Percentiles rank a stretch among this genome's conserved stretches.
These are phyloP conservation scores for Addax nasomaculatus DNA, from an alignment of 2,113 vertebrate species.

Conservation along the genomic window DNA sequence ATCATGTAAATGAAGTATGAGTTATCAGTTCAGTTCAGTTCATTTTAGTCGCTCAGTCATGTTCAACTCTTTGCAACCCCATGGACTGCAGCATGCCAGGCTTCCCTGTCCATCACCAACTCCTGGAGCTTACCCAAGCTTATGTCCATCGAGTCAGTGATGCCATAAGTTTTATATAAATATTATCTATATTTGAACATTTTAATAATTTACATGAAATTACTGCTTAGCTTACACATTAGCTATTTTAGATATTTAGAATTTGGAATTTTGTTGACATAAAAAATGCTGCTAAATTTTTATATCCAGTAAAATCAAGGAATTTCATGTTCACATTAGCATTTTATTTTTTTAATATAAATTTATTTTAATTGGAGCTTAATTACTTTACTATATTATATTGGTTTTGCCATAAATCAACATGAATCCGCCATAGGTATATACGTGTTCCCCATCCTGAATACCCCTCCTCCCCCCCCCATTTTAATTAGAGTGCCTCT, in stretches of 20 bases:
- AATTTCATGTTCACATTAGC: neutral
- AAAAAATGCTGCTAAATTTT: neutral
- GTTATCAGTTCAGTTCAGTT: neutral
- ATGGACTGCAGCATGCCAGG: neutral
- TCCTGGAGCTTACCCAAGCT: neutral
- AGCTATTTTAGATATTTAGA: neutral
- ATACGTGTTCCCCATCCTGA: too few species aligned
- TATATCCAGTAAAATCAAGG: neutral
- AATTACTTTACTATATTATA: too few species aligned
- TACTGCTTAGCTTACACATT: neutral
- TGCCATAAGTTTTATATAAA: neutral
- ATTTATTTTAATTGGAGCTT: too few species aligned
- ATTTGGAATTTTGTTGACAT: neutral
- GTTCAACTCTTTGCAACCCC: neutral
- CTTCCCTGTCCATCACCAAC: neutral
- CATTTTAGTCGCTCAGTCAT: neutral
- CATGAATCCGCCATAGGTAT: too few species aligned
- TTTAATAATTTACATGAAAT: neutral
- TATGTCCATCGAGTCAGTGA: neutral
- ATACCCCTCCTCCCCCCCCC: accelerated
- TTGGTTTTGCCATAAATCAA: too few species aligned
- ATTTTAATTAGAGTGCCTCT: neutral
- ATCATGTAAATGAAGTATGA: neutral
- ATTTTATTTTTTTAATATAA: neutral
- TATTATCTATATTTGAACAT: neutral